phyloP scores from a whole-genome alignment of 1,140 invertebrate genomes.

The Probaryconus sp. region DNA sequence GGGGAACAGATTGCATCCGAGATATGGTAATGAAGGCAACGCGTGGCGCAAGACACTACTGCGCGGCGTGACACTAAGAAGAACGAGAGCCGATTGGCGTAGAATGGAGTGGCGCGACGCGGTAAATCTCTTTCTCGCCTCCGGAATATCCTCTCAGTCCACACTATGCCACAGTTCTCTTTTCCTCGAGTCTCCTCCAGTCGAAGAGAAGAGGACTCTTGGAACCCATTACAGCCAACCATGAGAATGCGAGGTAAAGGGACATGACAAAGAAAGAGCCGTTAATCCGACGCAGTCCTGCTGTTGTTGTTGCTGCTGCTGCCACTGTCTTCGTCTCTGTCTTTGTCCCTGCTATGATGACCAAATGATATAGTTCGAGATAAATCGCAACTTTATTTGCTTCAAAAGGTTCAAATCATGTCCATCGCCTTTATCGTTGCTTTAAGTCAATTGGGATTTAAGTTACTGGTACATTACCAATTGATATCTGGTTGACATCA shows the following conservation, averaged over 20 bases:
- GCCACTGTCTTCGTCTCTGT: too few species aligned
- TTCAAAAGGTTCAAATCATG: too few species aligned
- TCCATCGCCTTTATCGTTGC: too few species aligned
- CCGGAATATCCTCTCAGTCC: constrained; percentile 60
- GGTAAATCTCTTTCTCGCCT: constrained; percentile 77
- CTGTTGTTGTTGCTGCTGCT: too few species aligned
- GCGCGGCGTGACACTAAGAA: constrained; percentile 75
- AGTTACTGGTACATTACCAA: too few species aligned
- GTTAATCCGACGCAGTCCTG: constrained; percentile 6
- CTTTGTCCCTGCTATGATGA: too few species aligned
- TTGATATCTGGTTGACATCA: too few species aligned
- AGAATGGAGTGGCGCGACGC: constrained; percentile 70
- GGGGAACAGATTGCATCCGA: constrained; percentile 75
- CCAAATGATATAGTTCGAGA: too few species aligned
- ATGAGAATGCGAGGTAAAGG: neutral
- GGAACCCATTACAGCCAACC: constrained; percentile 31
- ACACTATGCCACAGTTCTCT: constrained; percentile 20
- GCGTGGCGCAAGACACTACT: constrained; percentile 73
- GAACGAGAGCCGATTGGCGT: constrained; percentile 75
- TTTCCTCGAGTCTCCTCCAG: too few species aligned
- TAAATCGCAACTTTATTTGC: too few species aligned
- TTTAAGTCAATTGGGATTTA: too few species aligned
- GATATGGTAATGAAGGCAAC: constrained; percentile 78
- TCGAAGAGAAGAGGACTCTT: neutral
- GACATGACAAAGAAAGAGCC: neutral